Base-by-base conservation (phyloP, 2,888 invertebrate genomes). In the Papilio gigon region DNA sequence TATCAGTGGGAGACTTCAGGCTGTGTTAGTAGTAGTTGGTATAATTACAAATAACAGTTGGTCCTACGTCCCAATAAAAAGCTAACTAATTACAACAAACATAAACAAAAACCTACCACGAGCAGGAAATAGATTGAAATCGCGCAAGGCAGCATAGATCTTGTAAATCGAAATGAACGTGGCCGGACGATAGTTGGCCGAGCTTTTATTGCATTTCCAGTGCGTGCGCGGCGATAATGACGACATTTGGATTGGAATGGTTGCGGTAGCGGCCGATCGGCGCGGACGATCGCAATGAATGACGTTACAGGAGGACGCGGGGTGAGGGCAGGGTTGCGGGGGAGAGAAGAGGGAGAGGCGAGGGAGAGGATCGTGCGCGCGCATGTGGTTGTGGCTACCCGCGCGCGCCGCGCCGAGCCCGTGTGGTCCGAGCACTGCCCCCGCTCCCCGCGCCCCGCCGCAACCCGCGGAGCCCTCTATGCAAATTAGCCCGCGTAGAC, bases 401-500 rank as follows among this genome's bases (percentile, higher is more conserved):
- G 92, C 89, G 89, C 86, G 88, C 82, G 78, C 90, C 87, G 88
- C 88, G 87, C 89, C 85, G 86, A 85, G 91, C 89, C 91, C 88
- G 89, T 92, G 93, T 93, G 93, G 92, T 93, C 93, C 90, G 88
- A 76, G 76, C 72, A 80, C 76, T 77, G 80, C 74, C 78, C 73
- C 77, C 79, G 71, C 78, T 22, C 33, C 50, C 4, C 76, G 76
- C 75, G 75, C 79, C 73, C 77, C 75, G 77, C 79, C 71, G 70
- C 72, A 66, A 73, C 75, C 76, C 72, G 79, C 73, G 60, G 74
- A 74, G 84, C 86, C 89, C 90, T 88, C 90, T 90, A 92, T 92
- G 92, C 92, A 92, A 91, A 92, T 92, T 92, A 90, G 90, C 89
- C 88, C 80, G 87, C 86, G 89, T 89, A 90, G 90, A 91, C 90